Evolutionary conservation across 2,113 vertebrate species (phyloP), one percentile per base, ranked within the genome.

Genomic region (Cyprinus carpio): DNA sequence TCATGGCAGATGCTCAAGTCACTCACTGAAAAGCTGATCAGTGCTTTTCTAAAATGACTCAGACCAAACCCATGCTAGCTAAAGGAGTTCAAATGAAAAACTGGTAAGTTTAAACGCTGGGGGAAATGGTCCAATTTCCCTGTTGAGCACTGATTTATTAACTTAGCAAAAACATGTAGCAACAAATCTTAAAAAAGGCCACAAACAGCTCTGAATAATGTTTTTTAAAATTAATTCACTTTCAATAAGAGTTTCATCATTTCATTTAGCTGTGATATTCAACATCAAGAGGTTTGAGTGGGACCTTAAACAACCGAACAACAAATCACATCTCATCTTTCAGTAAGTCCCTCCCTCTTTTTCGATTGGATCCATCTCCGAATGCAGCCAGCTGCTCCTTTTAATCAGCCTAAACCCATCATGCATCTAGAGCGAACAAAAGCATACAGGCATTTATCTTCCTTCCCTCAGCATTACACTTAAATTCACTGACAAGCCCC

Each of bases 401-500:
- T 89, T 90, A 84, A 89, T 90, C 91, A 91, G 89, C 90, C 84
- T 56, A 89, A 86, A 84, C 76, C 85, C 81, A 58, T 84, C 89
- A 83, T 75, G 87, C 89, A 54, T 87, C 87, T 84, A 75, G 56
- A 27, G 58, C 87, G 83, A 84, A 93, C 93, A 94, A 93, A 93
- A 86, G 91, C 92, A 84, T 75, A 0, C 67, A 84, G 85, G 83
- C 87, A 51, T 89, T 84, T 60, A 88, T 87, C 80, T 86, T 82
- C 74, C 80, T 60, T 77, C 31, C 75, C 75, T 62, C 82, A 77
- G 78, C 84, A 80, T 81, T 80, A 85, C 84, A 88, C 75, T 90
- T 92, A 90, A 90, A 92, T 90, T 93, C 92, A 92, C 83, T 91
- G 91, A 89, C 90, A 91, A 67, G 86, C 79, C 65, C 80, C 34